A percentile compares a stretch with the other conserved stretches of the same genome.
These are phyloP conservation scores for Circaetus gallicus DNA, from an alignment of 2,113 vertebrate species.

Conservation along the genomic window DNA sequence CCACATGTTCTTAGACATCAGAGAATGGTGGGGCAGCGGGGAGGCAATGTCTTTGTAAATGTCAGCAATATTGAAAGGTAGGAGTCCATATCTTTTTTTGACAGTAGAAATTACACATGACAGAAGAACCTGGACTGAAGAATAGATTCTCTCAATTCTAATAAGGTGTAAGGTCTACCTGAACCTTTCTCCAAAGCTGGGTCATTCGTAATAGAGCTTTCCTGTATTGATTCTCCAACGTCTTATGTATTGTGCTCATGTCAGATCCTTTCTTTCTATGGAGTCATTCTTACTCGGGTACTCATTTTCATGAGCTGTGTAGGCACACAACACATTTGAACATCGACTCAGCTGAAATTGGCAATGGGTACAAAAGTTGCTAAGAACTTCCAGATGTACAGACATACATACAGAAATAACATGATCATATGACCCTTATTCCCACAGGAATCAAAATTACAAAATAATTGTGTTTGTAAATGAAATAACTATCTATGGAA, in stretches of 20 bases:
- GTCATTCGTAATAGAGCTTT: not conserved
- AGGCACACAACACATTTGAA: not conserved
- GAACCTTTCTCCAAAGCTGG: not conserved
- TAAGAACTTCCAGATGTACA: not conserved
- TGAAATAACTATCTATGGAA: not conserved
- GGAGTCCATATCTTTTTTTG: not conserved
- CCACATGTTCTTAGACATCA: not conserved
- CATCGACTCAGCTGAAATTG: not conserved
- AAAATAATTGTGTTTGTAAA: not conserved
- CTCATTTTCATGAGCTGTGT: not conserved
- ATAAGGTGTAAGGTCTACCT: not conserved
- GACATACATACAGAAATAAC: not conserved
- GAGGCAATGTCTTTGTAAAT: not conserved
- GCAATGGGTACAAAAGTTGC: not conserved
- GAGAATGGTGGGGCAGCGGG: rapidly evolving
- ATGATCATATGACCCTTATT: not conserved
- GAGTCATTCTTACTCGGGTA: not conserved
- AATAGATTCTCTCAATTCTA: not conserved
- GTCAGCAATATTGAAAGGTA: not conserved
- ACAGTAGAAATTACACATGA: not conserved
- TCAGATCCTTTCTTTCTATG: not conserved
- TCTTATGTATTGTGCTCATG: not conserved
- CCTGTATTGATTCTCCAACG: not conserved
- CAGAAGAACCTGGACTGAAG: not conserved
- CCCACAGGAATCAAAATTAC: not conserved